phyloP scores from a whole-genome alignment of 2,888 invertebrate genomes.

The Pollenia amentaria region DNA sequence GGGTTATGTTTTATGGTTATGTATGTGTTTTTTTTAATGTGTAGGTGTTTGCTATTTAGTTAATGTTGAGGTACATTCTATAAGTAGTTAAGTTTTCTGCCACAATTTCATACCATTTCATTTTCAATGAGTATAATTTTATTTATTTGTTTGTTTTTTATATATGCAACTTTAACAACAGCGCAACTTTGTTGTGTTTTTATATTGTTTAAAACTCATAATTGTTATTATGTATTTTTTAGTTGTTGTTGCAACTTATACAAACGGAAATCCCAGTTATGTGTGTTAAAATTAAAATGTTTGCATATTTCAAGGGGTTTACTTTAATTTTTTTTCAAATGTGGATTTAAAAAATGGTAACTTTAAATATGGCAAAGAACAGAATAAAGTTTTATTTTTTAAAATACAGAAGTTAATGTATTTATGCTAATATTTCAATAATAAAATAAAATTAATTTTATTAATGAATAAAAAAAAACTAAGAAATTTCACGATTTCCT shows the following conservation, averaged over 20 bases:
- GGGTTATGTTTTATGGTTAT: no score
- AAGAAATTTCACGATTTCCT: no score
- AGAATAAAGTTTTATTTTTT: no score
- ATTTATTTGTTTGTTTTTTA: constrained; percentile 26
- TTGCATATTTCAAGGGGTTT: constrained; percentile 43
- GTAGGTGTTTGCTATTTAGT: constrained; percentile 48
- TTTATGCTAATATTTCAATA: no score
- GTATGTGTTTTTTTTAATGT: constrained; percentile 16
- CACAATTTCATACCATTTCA: constrained; percentile 30
- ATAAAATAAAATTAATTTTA: no score
- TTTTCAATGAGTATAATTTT: constrained; percentile 12
- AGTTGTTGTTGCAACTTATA: constrained; percentile 9
- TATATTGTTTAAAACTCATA: constrained; percentile 39
- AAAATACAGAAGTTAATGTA: no score
- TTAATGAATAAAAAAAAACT: no score
- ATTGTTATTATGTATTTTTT: constrained; percentile 39
- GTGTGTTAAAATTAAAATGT: constrained; percentile 26
- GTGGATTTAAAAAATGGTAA: background rate
- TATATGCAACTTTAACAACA: constrained; percentile 20
- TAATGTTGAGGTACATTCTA: constrained; percentile 39
- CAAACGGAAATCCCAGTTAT: constrained; percentile 45
- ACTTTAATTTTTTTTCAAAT: background rate
- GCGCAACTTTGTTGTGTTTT: constrained; percentile 20
- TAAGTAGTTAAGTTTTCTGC: constrained; percentile 48
- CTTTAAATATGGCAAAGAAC: background rate